Evolutionary conservation across 2,113 vertebrate genomes (phyloP).

Genomic region (Channa argus): DNA sequence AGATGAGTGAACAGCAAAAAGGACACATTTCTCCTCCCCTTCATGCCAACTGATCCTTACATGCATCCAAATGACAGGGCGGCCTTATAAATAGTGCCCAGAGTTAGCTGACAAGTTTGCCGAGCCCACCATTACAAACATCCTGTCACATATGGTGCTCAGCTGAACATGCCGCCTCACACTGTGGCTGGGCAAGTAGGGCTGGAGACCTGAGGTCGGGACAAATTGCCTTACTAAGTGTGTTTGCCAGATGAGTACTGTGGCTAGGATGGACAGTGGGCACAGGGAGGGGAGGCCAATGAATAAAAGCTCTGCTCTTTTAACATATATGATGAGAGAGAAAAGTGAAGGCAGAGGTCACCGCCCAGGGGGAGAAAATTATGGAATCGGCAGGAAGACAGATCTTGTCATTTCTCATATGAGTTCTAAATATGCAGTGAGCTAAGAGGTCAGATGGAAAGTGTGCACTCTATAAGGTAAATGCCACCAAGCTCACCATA

Average conservation of each 20-base stretch:
- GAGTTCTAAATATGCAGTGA: too few relatives aligned
- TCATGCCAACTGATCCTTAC: constrained; percentile 20
- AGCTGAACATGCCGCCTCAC: constrained; percentile 56
- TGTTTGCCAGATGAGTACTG: constrained; percentile 60
- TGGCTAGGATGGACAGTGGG: constrained; percentile 4
- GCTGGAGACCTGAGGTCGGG: constrained; percentile 58
- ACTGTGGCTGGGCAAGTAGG: constrained; percentile 66
- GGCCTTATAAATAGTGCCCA: constrained; percentile 44
- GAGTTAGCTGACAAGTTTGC: constrained; percentile 44
- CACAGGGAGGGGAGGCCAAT: not conserved
- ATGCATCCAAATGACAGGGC: constrained; percentile 42
- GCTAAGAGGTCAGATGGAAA: too few relatives aligned
- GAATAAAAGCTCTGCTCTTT: not conserved
- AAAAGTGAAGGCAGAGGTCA: too few relatives aligned
- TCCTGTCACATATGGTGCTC: constrained; percentile 72
- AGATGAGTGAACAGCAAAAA: constrained; percentile 36
- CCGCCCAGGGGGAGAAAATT: too few relatives aligned
- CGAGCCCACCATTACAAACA: constrained; percentile 52
- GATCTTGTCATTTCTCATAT: too few relatives aligned
- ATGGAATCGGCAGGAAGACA: too few relatives aligned
- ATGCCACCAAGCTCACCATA: too few relatives aligned
- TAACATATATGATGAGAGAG: too few relatives aligned
- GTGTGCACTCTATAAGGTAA: too few relatives aligned
- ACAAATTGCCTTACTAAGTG: constrained; percentile 64
- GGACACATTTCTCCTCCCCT: constrained; percentile 25